Percentiles rank a stretch among this genome's conserved stretches.
Conservation (phyloP, 2,888 invertebrate species). For the Heteropelma amictum region DNA sequence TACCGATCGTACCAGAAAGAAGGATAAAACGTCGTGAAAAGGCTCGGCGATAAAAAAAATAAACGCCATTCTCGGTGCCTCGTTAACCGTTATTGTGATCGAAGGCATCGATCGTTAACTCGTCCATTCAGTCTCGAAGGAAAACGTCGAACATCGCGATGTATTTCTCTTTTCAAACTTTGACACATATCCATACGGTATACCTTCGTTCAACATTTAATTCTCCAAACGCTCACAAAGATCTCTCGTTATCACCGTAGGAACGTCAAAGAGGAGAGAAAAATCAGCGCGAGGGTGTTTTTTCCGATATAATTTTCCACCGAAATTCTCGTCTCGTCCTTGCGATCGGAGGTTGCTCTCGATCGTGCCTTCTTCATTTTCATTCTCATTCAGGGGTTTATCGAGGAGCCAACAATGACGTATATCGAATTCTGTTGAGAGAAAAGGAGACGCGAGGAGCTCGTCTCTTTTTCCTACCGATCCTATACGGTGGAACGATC, state of each 20-base stretch:
- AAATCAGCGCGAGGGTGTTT: too few species aligned
- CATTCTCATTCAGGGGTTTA: neutral
- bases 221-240: too few species aligned
- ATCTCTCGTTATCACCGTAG: too few species aligned
- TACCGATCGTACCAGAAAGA: conserved; percentile 3
- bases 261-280: neutral
- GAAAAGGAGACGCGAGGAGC: too few species aligned
- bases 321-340: neutral
- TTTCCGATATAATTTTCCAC: neutral
- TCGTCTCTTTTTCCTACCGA: neutral
- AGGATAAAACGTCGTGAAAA: neutral
- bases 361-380: neutral
- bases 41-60: conserved; percentile 13
- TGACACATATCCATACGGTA: neutral
- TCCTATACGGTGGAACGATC: neutral
- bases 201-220: neutral
- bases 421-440: too few species aligned
- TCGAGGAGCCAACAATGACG: neutral
- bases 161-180: neutral
- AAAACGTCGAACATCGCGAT: conserved; percentile 6
- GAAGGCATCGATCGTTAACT: neutral
- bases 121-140: neutral
- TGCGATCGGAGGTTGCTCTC: neutral
- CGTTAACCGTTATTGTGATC: conserved; percentile 27
- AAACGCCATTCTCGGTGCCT: neutral